Conservation (phyloP, 2,888 invertebrate species). For the Lochmaea capreae region DNA sequence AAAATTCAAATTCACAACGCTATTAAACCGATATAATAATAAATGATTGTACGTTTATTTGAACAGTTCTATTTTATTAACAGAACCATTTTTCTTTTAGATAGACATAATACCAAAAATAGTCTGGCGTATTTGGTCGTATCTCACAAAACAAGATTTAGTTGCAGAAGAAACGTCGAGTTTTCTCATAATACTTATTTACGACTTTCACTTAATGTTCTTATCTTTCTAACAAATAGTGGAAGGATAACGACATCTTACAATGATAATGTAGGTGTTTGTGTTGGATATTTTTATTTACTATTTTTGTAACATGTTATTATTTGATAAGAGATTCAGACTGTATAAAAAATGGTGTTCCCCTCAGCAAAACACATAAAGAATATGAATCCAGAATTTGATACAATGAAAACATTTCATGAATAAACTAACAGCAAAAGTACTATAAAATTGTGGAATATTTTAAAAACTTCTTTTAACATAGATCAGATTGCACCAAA, state of each 20-base stretch:
- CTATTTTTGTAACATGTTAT: not conserved
- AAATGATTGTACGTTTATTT: too few species aligned
- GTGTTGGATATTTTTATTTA: conserved; percentile 2
- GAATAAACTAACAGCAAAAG: too few species aligned
- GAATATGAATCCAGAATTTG: not conserved
- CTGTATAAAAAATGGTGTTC: not conserved
- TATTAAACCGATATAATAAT: too few species aligned
- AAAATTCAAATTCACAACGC: too few species aligned
- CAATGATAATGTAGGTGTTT: conserved; percentile 5
- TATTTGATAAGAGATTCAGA: not conserved
- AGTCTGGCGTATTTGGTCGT: conserved; percentile 9
- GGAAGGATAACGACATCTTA: conserved; percentile 1
- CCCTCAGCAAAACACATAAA: not conserved
- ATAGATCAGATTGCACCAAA: too few species aligned
- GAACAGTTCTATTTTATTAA: not conserved
- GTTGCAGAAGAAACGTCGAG: conserved; percentile 4
- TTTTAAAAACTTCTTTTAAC: too few species aligned
- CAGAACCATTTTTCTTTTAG: conserved; percentile 9
- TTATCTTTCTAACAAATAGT: conserved; percentile 18
- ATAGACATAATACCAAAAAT: conserved; percentile 7
- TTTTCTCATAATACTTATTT: conserved; percentile 21
- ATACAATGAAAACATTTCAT: not conserved
- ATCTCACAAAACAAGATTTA: conserved; percentile 22
- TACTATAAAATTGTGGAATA: too few species aligned
- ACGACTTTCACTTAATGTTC: conserved; percentile 5